Conservation (phyloP, 2,888 invertebrate genomes). For the Leptopterna dolabrata region DNA sequence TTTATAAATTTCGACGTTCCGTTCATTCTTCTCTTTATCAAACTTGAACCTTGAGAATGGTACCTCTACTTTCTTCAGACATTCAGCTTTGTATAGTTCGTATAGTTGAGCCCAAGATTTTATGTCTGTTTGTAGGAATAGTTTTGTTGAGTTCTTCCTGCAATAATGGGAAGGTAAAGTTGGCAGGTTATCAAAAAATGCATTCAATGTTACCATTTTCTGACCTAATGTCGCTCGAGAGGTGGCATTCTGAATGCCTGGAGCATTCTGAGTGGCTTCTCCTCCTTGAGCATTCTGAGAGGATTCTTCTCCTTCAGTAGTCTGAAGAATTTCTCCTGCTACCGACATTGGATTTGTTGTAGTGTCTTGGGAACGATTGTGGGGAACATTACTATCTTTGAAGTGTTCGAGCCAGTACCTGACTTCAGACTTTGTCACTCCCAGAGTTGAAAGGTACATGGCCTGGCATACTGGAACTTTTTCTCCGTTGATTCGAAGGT, state of each 20-base stretch:
- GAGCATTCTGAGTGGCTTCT: too few species aligned
- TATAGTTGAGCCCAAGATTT: constrained; percentile 4
- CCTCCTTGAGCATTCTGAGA: too few species aligned
- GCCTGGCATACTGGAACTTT: constrained; percentile 18
- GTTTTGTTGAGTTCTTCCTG: constrained; percentile 4
- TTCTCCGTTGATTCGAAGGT: too few species aligned
- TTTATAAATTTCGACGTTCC: background rate
- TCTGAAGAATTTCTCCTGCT: too few species aligned
- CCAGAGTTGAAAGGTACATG: constrained; percentile 10
- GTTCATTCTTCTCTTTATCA: background rate
- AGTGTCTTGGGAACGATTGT: too few species aligned
- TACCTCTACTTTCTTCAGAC: background rate
- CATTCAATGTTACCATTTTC: background rate
- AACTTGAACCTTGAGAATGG: background rate
- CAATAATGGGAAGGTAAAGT: background rate
- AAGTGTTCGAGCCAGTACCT: constrained; percentile 36
- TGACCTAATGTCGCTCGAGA: too few species aligned
- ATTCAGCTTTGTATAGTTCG: background rate
- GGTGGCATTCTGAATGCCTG: too few species aligned
- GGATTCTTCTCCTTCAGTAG: too few species aligned
- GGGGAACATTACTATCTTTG: background rate
- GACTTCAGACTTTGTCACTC: constrained; percentile 22
- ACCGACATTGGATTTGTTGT: too few species aligned
- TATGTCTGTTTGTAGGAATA: constrained; percentile 36
- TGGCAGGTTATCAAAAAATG: background rate